A percentile compares a stretch with the other conserved stretches of the same genome.
These are phyloP conservation scores for Hybognathus amarus DNA, from an alignment of 2,797 vertebrate species.

Conservation along the genomic window DNA sequence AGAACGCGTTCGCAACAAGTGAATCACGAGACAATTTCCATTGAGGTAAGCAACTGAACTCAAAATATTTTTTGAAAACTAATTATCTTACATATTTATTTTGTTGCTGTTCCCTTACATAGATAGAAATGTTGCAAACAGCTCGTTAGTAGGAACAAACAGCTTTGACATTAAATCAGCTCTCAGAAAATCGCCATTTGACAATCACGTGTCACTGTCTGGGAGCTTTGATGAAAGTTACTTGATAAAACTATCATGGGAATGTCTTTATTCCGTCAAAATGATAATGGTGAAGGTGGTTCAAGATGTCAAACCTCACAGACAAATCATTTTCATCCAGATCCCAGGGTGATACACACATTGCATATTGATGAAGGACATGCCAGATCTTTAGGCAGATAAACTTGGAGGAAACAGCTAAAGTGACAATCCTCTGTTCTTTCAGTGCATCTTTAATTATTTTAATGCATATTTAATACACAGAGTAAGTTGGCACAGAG, in stretches of 20 bases:
- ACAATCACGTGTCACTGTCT: background rate
- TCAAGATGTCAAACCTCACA: background rate
- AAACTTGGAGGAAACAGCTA: background rate
- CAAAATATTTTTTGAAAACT: too few species aligned
- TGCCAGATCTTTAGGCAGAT: conserved; percentile 10
- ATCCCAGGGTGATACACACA: background rate
- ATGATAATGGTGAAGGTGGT: background rate
- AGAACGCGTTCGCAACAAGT: too few species aligned
- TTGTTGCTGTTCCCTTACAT: too few species aligned
- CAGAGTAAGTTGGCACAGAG: background rate
- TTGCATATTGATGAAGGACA: background rate
- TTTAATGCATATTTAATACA: background rate
- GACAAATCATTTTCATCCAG: background rate
- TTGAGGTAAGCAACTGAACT: too few species aligned
- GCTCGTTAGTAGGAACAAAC: too few species aligned
- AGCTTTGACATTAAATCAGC: too few species aligned
- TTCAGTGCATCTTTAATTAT: too few species aligned
- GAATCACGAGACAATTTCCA: too few species aligned
- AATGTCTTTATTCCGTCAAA: background rate
- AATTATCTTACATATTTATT: too few species aligned
- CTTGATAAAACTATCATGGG: background rate
- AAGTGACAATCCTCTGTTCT: background rate
- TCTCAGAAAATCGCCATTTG: background rate
- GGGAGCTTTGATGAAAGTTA: background rate
- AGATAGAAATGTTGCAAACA: too few species aligned